A percentile compares a stretch with the other conserved stretches of the same genome.
Evolutionary conservation across 2,113 vertebrate genomes (phyloP).

Genomic region (Merops nubicus): DNA sequence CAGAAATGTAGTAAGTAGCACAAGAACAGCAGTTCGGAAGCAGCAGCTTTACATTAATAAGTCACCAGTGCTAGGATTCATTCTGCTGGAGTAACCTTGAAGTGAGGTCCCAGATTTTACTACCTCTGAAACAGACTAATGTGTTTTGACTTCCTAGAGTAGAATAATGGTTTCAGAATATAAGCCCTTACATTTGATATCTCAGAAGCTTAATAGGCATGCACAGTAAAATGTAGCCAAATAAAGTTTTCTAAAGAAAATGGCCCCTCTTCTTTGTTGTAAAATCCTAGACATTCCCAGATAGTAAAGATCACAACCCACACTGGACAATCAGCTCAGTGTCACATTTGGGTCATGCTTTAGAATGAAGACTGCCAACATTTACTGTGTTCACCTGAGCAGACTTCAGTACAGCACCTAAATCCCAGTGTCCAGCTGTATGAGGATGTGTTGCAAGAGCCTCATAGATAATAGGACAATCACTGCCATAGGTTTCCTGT

Average conservation of each 20-base stretch:
- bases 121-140: background rate
- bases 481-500: background rate
- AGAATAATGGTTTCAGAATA: background rate
- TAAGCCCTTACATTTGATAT: background rate
- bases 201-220: background rate
- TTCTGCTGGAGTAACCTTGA: background rate
- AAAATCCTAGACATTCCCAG: background rate
- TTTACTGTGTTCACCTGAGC: background rate
- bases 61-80: background rate
- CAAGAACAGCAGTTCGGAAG: background rate
- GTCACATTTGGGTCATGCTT: background rate
- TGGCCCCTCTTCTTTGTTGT: background rate
- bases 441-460: background rate
- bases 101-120: background rate
- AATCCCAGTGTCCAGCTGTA: background rate
- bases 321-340: background rate
- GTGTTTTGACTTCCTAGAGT: background rate
- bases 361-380: background rate
- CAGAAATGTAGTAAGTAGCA: background rate
- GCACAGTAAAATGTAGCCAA: background rate
- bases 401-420: background rate
- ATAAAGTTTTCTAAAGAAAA: background rate
- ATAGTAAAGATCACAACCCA: background rate
- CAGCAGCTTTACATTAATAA: background rate
- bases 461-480: background rate